Base-by-base conservation (phyloP, 2,797 vertebrate species). In the Sebastes reedi region DNA sequence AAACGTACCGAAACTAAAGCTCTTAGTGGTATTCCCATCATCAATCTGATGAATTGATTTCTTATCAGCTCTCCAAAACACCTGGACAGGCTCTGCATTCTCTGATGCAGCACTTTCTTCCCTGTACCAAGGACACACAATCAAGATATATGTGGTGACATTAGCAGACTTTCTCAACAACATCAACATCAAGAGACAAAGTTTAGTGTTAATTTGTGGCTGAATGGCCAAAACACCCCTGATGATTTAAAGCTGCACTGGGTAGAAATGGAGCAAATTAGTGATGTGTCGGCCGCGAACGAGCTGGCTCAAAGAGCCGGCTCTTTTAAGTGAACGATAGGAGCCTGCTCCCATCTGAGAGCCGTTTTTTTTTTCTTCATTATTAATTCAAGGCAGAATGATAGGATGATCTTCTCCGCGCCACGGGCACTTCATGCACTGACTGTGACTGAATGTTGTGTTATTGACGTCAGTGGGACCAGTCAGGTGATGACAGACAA, bases 1-100 rank as follows among this genome's bases (percentile, higher is more conserved):
- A 70, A 80, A 85, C 96, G 91, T 95, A 99, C 98, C 98, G 30
- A 98, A 99, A 84, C 50, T 95, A 83, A 98, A 99, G n/a, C 93
- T 94, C 90, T 96, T 98, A 36, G 93, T 94, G 7, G 92, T 55
- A 68, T 89, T 91, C 3, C 97, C 97, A 86, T 97, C 97, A 59
- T 97, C 97, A 13, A 96, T 70, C 74, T 98, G 97, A 13, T 96
- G 94, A 73, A 99, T 84, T 0, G 93, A 95, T 67, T 97, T 96
- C 9, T 87, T 87, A 52, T 97, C 97, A 3, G 96, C 93, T 91
- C 94, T 97, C 98, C 97, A 99, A 32, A 93, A 92, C n/a, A 97
- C 5, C 1, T 95, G 87, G 1, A 84, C 89, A 0, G 94, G 94
- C 32, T 96, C 93, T 6, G 89, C 85, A 7, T 77, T 90, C 29